These are phyloP conservation scores for Acropora tenuis DNA, from an alignment of 64 coral and sea anemone genomes.

Conservation along the genomic window DNA sequence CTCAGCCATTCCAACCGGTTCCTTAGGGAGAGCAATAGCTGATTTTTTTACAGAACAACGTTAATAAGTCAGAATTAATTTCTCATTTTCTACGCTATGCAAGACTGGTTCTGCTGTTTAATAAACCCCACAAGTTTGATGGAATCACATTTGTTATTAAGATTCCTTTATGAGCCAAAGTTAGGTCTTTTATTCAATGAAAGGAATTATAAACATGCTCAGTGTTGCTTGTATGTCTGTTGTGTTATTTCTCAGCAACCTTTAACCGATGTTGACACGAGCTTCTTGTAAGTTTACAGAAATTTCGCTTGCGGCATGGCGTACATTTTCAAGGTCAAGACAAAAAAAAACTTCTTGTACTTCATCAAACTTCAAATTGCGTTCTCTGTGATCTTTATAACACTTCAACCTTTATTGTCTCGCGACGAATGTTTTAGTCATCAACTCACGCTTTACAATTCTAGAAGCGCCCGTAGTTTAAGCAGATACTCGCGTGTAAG, in stretches of 20 bases:
- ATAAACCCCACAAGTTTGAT: background rate
- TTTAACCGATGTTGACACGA: background rate
- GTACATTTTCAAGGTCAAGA: background rate
- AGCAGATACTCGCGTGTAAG: constrained; percentile 30
- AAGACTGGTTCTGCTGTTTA: background rate
- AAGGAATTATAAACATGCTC: background rate
- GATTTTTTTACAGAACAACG: no score
- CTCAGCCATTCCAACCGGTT: background rate
- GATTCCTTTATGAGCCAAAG: background rate
- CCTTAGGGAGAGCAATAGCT: background rate
- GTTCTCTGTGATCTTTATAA: constrained; percentile 38
- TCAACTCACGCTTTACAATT: constrained; percentile 49
- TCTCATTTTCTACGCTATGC: no score
- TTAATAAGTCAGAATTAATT: no score
- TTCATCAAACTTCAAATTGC: constrained; percentile 32
- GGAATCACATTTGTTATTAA: background rate
- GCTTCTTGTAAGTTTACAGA: background rate
- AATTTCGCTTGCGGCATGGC: background rate
- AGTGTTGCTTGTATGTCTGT: background rate
- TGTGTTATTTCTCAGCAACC: background rate
- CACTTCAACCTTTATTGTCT: constrained; percentile 33
- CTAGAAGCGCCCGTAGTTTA: constrained; percentile 19
- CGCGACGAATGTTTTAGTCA: constrained; percentile 30
- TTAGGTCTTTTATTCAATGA: background rate
- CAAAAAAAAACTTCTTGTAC: constrained; percentile 8